phyloP scores from a whole-genome alignment of 2,888 invertebrate species.

The Buathra laborator region DNA sequence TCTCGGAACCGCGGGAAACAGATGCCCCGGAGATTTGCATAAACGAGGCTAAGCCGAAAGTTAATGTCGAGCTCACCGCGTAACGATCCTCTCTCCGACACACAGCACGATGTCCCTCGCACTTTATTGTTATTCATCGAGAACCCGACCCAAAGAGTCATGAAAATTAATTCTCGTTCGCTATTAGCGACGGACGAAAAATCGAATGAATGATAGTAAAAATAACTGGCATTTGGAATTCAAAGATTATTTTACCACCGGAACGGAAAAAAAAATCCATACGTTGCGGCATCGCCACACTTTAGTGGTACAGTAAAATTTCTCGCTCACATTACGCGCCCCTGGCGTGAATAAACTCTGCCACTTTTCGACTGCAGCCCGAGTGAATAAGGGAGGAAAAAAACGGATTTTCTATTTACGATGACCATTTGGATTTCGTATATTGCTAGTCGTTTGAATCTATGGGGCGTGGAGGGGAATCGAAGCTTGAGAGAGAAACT shows the following conservation, averaged over 20 bases:
- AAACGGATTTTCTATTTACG: slow-evolving; percentile 83
- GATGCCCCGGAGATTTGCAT: slow-evolving; percentile 81
- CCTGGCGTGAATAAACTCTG: slow-evolving; percentile 76
- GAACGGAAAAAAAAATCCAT: background rate
- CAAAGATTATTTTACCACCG: slow-evolving; percentile 12
- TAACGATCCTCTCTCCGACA: slow-evolving; percentile 51
- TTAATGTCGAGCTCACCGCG: slow-evolving; percentile 75
- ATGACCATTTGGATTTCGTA: slow-evolving; percentile 82
- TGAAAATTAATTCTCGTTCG: slow-evolving; percentile 74
- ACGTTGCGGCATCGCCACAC: background rate
- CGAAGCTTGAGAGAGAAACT: slow-evolving; percentile 48
- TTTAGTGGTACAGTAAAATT: slow-evolving; percentile 5
- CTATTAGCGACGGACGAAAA: background rate
- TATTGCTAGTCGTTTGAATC: slow-evolving; percentile 56
- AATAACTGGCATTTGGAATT: background rate
- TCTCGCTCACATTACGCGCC: slow-evolving; percentile 12
- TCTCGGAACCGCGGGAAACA: slow-evolving; percentile 74
- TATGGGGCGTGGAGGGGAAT: slow-evolving; percentile 68
- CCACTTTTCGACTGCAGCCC: slow-evolving; percentile 74
- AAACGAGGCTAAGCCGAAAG: slow-evolving; percentile 79
- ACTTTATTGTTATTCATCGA: slow-evolving; percentile 77
- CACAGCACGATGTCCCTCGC: slow-evolving; percentile 19
- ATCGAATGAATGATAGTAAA: slow-evolving; percentile 1
- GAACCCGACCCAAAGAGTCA: slow-evolving; percentile 72
- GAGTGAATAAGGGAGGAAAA: slow-evolving; percentile 36